Evolutionary conservation across 2,113 vertebrate genomes (phyloP), one percentile per base, ranked within the genome.

Genomic region (Eleginops maclovinus): DNA sequence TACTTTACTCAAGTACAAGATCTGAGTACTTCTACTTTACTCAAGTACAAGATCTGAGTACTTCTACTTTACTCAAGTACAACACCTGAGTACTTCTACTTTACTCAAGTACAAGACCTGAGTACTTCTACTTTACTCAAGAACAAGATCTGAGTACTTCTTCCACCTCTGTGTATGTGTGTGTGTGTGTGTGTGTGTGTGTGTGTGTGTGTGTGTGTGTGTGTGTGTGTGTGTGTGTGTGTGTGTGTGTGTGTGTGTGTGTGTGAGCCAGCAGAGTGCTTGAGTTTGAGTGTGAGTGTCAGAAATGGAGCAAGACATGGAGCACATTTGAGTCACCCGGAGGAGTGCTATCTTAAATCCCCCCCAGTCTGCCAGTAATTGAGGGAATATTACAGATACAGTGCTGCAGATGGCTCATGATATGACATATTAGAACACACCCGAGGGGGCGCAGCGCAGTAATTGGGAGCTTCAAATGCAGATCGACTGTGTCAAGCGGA

Each of bases 401-500:
- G 83, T 22, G 76, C 81, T 84, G 79, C 79, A 88, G 89, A 87
- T 76, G 87, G 88, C 60, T 91, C 87, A 78, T 81, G 87, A 89
- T 89, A 76, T 84, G 89, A 90, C 92, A 86, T 85, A 89, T 90
- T 90, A 88, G 87, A 90, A 92, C 72, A 82, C 80, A 86, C 84
- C 90, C 75, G 58, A 66, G 88, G 90, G n/a, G 89, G 69, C 28
- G 36, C 72, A 83, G 63, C 54, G 26, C 82, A 41, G 78, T 92
- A 93, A 93, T 92, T 93, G 90, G 92, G 76, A 81, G 80, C 81
- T 85, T 88, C 81, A 84, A 82, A 92, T 91, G 79, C 73, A 64
- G 80, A 87, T 85, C 80, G 77, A 64, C 79, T 31, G 41, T 66
- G 90, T 89, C 83, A 75, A 14, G 78, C 79, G 55, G 62, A 16